Base-by-base conservation (phyloP, 2,797 vertebrate species). In the Danio tinwini region DNA sequence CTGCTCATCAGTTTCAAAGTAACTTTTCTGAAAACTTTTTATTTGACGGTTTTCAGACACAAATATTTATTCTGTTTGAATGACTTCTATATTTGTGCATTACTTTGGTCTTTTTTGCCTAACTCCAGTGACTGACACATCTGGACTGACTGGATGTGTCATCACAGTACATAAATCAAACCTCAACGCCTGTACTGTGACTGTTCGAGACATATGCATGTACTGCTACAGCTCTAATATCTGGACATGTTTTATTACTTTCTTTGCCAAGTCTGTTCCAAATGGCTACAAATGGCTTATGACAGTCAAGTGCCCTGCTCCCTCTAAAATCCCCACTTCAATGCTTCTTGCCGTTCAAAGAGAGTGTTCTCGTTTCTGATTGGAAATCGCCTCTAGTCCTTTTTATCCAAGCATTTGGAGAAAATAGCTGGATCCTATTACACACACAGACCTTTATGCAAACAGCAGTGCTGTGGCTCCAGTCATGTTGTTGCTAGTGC, bases 351-450 rank as follows among this genome's bases (percentile, higher is more conserved):
- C 14, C 39, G n/a, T 63, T 37, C 6, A 0, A 14, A 63, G 29
- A 16, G 19, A 37, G 13, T 63, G 49, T 52, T 52, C 12, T 1
- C 13, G 29, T 29, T 39, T 42, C 40, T n/a, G n/a, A 42, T 7
- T 56, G n/a, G 6, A 17, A 39, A 39, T 63, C 4, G 5, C 61
- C 73, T 13, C 1, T 53, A 42, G 40, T 64, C n/a, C 49, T 56
- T 73, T 73, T 40, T 11, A 72, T 12, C 12, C 12, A 65, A 73
- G 61, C 21, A 11, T 52, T 63, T 56, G 59, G 47, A 14, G 13
- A 79, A 63, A 73, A 63, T 8, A n/a, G n/a, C 50, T 56, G 55
- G 69, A 64, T 73, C 16, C 49, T 29, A 37, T 73, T 73, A 67
- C 17, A 67, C 40, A 21, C 29, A 13, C 2, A 4, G 68, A 40